phyloP scores from a whole-genome alignment of 2,888 invertebrate species.

The Horisme vitalbata region DNA sequence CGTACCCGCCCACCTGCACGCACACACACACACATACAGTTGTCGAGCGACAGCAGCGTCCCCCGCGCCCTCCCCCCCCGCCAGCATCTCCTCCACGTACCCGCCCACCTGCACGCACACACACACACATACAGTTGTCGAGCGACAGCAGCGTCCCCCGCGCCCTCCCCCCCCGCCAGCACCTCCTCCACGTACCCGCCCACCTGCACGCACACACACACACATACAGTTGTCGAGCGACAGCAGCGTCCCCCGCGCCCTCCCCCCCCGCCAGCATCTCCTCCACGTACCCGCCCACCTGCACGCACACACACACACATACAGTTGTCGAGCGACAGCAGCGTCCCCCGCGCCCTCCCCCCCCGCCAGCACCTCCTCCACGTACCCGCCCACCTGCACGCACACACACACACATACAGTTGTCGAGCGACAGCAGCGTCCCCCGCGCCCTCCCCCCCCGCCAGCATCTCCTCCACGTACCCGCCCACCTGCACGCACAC shows the following conservation, averaged over 20 bases:
- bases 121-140: conserved; percentile 89
- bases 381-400: too few relatives aligned
- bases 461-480: too few relatives aligned
- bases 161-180: conserved; percentile 76
- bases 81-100: conserved; percentile 87
- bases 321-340: too few relatives aligned
- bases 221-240: conserved; percentile 79
- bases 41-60: conserved; percentile 26
- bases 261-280: too few relatives aligned
- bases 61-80: conserved; percentile 22
- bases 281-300: too few relatives aligned
- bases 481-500: too few relatives aligned
- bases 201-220: conserved; percentile 94
- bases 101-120: conserved; percentile 89
- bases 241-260: neutral
- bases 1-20: conserved; percentile 88
- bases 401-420: too few relatives aligned
- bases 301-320: too few relatives aligned
- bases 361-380: too few relatives aligned
- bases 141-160: neutral
- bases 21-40: conserved; percentile 93
- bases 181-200: conserved; percentile 83
- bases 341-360: too few relatives aligned
- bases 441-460: too few relatives aligned
- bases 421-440: too few relatives aligned